Base-by-base conservation (phyloP, 2,888 invertebrate genomes). In the Ormyrus nitidulus region DNA sequence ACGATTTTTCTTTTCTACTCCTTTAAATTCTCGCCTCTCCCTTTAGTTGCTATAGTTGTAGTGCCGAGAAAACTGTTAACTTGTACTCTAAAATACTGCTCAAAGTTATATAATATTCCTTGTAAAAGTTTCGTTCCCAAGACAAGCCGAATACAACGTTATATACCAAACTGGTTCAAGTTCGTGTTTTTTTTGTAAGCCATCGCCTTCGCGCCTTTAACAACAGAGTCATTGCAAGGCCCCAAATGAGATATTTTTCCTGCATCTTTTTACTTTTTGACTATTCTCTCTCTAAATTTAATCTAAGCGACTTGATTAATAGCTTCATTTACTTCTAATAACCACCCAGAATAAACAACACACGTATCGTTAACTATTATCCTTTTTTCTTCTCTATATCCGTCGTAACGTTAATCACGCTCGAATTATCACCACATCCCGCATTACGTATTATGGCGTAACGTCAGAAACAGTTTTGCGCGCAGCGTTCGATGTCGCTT, bases 51-150 rank as follows among this genome's bases (percentile, higher is more conserved):
- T 69, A 48, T 11, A 6, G 3, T 34, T 34, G 34, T 48, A 58
- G 10, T 62, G 54, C 53, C 48, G 13, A 53, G 62, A 77, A 64
- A 77, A 75, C 48, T 51, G 66, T 74, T 34, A 19, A 77, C 69
- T 70, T 69, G 76, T 62, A 70, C 51, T 64, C 48, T 77, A 77
- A 34, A 34, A 77, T 77, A 77, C 77, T 77, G 77, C 19, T 77
- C 48, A 19, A 69, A 68, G 6, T 61, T 19, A n/a, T 6, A 54
- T 53, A 51, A 66, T 53, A 8, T 44, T 68, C 46, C 19, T 62
- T 44, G 9, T 46, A 10, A 62, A 62, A 46, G 10, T 13, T 59
- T 34, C 9, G 34, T 7, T 59, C 11, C 46, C 46, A 62, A 9
- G 62, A 62, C 19, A 19, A 66, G n/a, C 51, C 13, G 49, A 54